Evolutionary conservation across 2,888 invertebrate genomes (phyloP).

Genomic region (Malthinus flaveolus): DNA sequence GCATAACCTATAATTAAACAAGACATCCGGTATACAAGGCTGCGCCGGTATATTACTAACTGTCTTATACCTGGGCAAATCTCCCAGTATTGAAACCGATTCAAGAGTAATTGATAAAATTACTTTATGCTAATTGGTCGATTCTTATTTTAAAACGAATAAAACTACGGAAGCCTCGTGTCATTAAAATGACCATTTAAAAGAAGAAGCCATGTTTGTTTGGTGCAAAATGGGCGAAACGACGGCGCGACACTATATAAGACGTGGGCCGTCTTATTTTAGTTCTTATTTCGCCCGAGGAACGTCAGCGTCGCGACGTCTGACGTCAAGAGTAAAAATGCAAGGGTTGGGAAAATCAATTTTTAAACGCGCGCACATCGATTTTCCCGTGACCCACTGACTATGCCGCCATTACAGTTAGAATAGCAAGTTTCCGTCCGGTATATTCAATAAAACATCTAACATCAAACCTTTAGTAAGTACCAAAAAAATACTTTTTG

Average conservation of each 20-base stretch:
- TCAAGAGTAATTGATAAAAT: too few relatives aligned
- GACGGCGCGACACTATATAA: background rate
- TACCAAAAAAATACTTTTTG: conserved; percentile 11
- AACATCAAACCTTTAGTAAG: conserved; percentile 29
- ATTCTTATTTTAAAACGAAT: too few relatives aligned
- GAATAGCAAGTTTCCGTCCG: conserved; percentile 48
- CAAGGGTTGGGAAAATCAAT: conserved; percentile 45
- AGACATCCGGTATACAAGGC: too few relatives aligned
- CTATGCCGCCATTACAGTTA: conserved; percentile 52
- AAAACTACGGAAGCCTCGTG: too few relatives aligned
- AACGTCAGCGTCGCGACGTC: conserved; percentile 34
- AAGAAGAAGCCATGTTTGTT: too few relatives aligned
- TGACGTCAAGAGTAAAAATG: conserved; percentile 21
- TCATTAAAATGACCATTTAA: too few relatives aligned
- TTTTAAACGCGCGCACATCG: conserved; percentile 46
- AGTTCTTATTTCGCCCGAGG: conserved; percentile 26
- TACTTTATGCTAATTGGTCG: too few relatives aligned
- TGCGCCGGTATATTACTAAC: too few relatives aligned
- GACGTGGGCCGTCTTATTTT: conserved; percentile 4
- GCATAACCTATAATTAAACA: too few relatives aligned
- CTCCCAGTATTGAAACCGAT: too few relatives aligned
- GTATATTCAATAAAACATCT: conserved; percentile 25
- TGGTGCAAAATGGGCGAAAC: too few relatives aligned
- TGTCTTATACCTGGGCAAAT: too few relatives aligned
- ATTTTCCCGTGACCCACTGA: conserved; percentile 51